Evolutionary conservation across 2,113 vertebrate species (phyloP), one percentile per base, ranked within the genome.

Genomic region (Pithys albifrons): DNA sequence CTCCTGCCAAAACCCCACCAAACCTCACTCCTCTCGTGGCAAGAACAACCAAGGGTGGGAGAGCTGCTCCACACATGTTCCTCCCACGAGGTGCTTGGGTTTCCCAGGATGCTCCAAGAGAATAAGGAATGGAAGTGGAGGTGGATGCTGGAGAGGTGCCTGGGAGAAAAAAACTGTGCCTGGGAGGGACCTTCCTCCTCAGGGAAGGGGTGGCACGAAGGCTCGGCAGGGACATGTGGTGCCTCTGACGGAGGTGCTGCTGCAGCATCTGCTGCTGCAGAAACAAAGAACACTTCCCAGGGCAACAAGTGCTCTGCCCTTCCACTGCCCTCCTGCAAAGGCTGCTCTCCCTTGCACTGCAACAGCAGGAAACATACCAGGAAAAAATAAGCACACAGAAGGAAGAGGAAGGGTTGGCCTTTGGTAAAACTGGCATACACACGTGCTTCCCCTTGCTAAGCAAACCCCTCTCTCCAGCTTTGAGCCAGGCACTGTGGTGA

Each of bases 41-140:
- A 64, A 15, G 43, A 28, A 55, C 9, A 58, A 19, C 19, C 0
- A 0, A 12, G 54, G 64, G 33, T 0, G 1, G 46, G 31, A 67
- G 52, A 6, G 17, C 8, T 0, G 1, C 65, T 46, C 4, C 78
- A 59, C 1, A 3, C 7, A 0, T 1, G 3, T 4, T 14, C 48
- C n/a, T 71, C 23, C 85, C 2, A 4, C 0, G 1, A 41, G 27
- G 33, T 3, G 13, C 9, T 64, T 39, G 72, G 1, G 1, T 55
- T 14, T 61, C 12, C 70, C 0, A 0, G 46, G 31, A 19, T 19
- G 43, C 20, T 76, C 55, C 0, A 3, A 54, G 49, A 23, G 1
- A 25, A 28, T 0, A n/a, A 78, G 51, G 7, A 6, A 25, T 5
- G 48, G 64, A 22, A 64, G 52, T 0, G 5, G 73, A 88, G 79